A percentile compares a stretch with the other conserved stretches of the same genome.
Evolutionary conservation across 2,888 invertebrate species (phyloP).

Genomic region (Ormyrus pomaceus): DNA sequence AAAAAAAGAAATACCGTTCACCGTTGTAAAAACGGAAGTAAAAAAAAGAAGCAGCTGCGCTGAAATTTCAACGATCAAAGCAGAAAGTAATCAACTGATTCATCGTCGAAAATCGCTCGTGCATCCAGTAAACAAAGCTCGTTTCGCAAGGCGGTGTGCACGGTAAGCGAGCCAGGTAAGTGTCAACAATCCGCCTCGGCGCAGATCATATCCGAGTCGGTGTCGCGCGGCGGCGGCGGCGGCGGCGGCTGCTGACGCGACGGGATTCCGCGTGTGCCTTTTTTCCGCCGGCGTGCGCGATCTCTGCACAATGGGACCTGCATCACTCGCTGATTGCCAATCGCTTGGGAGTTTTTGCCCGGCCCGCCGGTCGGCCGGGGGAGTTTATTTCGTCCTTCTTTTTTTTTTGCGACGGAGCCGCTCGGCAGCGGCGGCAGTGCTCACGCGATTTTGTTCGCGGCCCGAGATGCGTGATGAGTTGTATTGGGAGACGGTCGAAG

Average conservation of each 20-base stretch:
- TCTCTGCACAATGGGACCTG: conserved; percentile 24
- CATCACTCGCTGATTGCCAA: conserved; percentile 36
- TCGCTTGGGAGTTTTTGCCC: conserved; percentile 6
- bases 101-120: conserved; percentile 22
- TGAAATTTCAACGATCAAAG: conserved; percentile 38
- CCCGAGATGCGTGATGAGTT: no score
- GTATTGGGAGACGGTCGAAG: no score
- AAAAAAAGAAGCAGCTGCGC: background rate
- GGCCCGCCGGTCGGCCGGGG: background rate
- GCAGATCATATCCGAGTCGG: conserved; percentile 42
- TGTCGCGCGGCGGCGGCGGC: background rate
- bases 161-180: conserved; percentile 58
- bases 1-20: no score
- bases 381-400: background rate
- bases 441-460: no score
- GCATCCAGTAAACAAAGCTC: conserved; percentile 21
- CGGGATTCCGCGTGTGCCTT: conserved; percentile 12
- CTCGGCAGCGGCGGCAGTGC: no score
- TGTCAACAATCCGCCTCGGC: conserved; percentile 58
- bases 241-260: conserved; percentile 37
- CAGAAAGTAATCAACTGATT: conserved; percentile 30
- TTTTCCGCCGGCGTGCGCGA: background rate
- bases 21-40: no score
- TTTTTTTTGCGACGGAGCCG: no score
- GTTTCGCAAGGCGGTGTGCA: conserved; percentile 55